Evolutionary conservation across 2,113 vertebrate genomes (phyloP).

Genomic region (Cisticola juncidis): DNA sequence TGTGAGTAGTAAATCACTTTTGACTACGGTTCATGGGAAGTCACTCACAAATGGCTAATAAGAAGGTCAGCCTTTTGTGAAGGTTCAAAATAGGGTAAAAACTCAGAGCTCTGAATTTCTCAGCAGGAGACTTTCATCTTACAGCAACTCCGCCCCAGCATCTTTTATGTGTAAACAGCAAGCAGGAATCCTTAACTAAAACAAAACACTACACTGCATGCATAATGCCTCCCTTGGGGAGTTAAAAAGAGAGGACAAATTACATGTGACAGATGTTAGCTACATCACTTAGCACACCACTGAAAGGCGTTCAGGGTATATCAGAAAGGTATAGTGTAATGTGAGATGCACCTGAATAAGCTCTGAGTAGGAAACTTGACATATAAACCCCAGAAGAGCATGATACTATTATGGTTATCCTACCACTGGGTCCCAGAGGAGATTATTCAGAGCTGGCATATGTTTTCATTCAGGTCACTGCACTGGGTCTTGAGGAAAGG

Average conservation of each 20-base stretch:
- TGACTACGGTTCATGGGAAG: not conserved
- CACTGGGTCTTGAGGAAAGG: not conserved
- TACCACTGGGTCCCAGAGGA: not conserved
- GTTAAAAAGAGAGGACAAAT: conserved; percentile 35
- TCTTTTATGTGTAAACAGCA: conserved; percentile 14
- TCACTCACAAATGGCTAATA: not conserved
- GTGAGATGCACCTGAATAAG: conserved; percentile 15
- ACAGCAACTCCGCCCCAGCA: not conserved
- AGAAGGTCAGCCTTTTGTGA: not conserved
- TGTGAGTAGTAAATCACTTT: not conserved
- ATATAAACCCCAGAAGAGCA: not conserved
- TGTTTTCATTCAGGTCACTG: not conserved
- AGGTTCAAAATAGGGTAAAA: not conserved
- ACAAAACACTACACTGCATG: not conserved
- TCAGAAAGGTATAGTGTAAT: not conserved
- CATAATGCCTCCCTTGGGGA: conserved; percentile 46
- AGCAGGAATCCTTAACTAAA: conserved; percentile 46
- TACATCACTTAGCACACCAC: conserved; percentile 40
- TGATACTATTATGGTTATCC: not conserved
- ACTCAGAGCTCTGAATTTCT: not conserved
- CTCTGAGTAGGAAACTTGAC: not conserved
- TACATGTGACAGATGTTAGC: conserved; percentile 54
- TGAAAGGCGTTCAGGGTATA: conserved; percentile 32
- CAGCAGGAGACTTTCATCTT: not conserved
- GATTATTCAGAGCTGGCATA: not conserved